A percentile compares a stretch with the other conserved stretches of the same genome.
Evolutionary conservation across 2,113 vertebrate genomes (phyloP).

Genomic region (Sakesphorus luctuosus): DNA sequence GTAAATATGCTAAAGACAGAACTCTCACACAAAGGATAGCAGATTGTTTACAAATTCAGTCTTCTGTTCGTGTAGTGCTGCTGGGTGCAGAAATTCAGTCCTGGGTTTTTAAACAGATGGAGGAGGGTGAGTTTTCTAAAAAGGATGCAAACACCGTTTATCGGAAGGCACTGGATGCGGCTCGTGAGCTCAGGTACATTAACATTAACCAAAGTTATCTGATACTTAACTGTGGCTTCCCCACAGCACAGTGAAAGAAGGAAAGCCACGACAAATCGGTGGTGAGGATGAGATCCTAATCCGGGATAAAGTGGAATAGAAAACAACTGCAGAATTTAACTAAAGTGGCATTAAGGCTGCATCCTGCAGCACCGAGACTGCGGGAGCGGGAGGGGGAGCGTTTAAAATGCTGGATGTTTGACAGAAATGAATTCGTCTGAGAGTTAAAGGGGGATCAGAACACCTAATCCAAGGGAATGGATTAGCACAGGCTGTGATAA

Average conservation of each 20-base stretch:
- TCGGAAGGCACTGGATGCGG: background rate
- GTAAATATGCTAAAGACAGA: background rate
- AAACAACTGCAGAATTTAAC: slow-evolving; percentile 35
- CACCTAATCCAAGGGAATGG: slow-evolving; percentile 15
- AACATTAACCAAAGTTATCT: background rate
- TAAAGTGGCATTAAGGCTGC: slow-evolving; percentile 17
- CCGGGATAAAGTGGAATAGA: background rate
- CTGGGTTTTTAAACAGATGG: background rate
- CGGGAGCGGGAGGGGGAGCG: background rate
- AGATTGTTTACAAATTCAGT: background rate
- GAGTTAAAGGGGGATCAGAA: background rate
- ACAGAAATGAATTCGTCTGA: slow-evolving; percentile 40
- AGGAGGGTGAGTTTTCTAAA: background rate
- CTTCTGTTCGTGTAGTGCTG: background rate
- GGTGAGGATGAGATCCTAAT: slow-evolving; percentile 14
- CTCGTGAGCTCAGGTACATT: background rate
- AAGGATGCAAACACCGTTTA: background rate
- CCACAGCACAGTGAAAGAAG: background rate
- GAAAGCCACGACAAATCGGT: background rate
- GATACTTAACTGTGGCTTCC: background rate
- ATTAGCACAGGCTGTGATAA: background rate
- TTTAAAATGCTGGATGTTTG: slow-evolving; percentile 9
- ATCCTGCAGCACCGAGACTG: background rate
- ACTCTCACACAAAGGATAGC: background rate
- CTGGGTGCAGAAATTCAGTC: background rate